Evolutionary conservation across 2,113 vertebrate species (phyloP).

Genomic region (Amia ocellicauda): DNA sequence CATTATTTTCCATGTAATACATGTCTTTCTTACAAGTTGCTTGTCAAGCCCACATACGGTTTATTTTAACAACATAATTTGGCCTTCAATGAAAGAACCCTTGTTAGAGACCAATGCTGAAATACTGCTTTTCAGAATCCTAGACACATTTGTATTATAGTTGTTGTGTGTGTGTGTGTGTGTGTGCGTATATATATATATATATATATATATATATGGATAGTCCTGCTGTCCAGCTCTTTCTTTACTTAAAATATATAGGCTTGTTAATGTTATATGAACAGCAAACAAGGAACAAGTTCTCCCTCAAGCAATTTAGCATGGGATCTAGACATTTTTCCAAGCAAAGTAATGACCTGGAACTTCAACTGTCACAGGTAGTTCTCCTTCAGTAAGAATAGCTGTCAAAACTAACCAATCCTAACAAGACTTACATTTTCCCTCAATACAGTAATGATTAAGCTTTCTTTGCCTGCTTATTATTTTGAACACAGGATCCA

Average conservation of each 20-base stretch:
- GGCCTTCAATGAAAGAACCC: conserved; percentile 12
- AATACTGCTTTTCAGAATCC: conserved; percentile 3
- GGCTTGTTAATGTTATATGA: conserved; percentile 10
- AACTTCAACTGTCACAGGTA: conserved; percentile 65
- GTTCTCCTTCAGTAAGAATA: conserved; percentile 72
- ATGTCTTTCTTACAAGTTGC: too few species aligned
- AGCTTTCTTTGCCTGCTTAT: conserved; percentile 37
- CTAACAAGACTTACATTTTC: conserved; percentile 54
- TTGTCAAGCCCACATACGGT: too few species aligned
- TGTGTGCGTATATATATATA: too few species aligned
- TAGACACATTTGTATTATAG: neutral
- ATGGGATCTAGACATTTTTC: conserved; percentile 53
- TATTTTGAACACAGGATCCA: too few species aligned
- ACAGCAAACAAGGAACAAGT: conserved; percentile 12
- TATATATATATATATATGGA: neutral
- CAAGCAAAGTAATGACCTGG: conserved; percentile 66
- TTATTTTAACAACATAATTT: too few species aligned
- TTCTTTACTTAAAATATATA: conserved; percentile 5
- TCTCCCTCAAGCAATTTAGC: conserved; percentile 48
- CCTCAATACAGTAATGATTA: conserved; percentile 62
- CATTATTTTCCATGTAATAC: too few species aligned
- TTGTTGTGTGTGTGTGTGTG: too few species aligned
- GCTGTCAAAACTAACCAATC: conserved; percentile 53
- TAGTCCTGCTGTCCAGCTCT: neutral
- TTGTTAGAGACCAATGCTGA: conserved; percentile 17